Base-by-base conservation (phyloP, 2,113 vertebrate genomes). In the Hemicordylus capensis region DNA sequence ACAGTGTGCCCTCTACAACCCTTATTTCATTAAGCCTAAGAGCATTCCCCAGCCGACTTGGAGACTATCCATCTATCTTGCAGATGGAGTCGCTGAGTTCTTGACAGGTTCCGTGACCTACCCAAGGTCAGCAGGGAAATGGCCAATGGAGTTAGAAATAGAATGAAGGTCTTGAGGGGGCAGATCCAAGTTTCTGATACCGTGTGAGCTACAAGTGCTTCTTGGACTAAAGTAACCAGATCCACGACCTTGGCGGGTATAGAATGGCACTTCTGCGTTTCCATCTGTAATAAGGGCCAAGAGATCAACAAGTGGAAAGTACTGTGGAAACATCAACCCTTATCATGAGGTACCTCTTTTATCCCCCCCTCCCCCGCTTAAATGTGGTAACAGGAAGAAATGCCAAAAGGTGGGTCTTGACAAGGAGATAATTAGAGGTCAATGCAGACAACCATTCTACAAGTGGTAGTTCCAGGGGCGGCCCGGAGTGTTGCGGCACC, bases 51-150 rank as follows among this genome's bases (percentile, higher is more conserved):
- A 9, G 46, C 11, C 39, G 39, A 39, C 31, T 26, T 39, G 64
- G 39, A n/a, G 24, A 34, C n/a, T 37, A 37, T 48, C 42, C 78
- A 67, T 26, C 67, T 17, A 37, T 85, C 54, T 83, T 61, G 15
- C 20, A 39, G n/a, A 73, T 51, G 67, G 75, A 79, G 74, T 78
- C 81, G 74, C 14, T 79, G 76, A 66, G 80, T 72, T 79, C 56
- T 28, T 64, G 26, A 46, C 46, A 79, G 12, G 15, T 46, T 56
- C 75, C 1, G 6, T 20, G 42, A 63, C 39, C 44, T 87, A 24
- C 56, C 10, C 56, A 64, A 78, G 58, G 74, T 83, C 64, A 54
- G 9, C 44, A 34, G 46, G 80, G 46, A 83, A 83, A 73, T 78
- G 14, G 83, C 20, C 20, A 24, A 64, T 42, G 76, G 86, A 78